Evolutionary conservation across 2,797 vertebrate species (phyloP), one percentile per base, ranked within the genome.

Genomic region (Ispidina lecontei): DNA sequence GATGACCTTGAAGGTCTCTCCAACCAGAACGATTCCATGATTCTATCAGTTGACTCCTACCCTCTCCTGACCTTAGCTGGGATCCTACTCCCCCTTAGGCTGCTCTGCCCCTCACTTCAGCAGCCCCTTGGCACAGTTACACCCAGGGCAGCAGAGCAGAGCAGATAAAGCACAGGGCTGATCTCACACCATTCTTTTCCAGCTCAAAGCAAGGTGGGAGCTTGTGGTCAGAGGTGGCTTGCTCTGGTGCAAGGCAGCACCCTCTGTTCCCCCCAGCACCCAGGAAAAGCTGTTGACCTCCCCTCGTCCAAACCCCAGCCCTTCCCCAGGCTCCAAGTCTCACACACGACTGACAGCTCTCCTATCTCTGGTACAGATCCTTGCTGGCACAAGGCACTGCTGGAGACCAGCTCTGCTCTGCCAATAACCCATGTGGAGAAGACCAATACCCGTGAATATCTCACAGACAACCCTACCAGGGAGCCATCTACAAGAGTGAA

Each of bases 171-270:
- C 33, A 23, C 31, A 4, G 25, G 14, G 19, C 47, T 84, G 69
- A 41, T 62, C 64, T 70, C 29, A 35, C 22, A 41, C 52, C 1
- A 4, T 3, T 1, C 0, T 0, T 52, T 41, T 28, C 37, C 37
- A 56, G 59, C 35, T 41, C 49, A 41, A 35, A 67, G 67, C 33
- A 62, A 44, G 16, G 60, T 9, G 47, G 25, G 17, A 54, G 23
- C 39, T 15, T 22, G 29, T 15, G 72, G 76, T 22, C 81, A 55
- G 71, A 63, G 25, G 7, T 21, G 18, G 20, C 47, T 67, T 6
- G 26, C 28, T 70, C 39, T 4, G 14, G 29, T 29, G 17, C 6
- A 4, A 58, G 62, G 43, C 71, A 75, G 54, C 59, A 84, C 12
- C 44, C 17, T 29, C 69, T 84, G 74, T 20, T 37, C 44, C 26